phyloP scores from a whole-genome alignment of 2,113 vertebrate species.

The Sinocyclocheilus anshuiensis region DNA sequence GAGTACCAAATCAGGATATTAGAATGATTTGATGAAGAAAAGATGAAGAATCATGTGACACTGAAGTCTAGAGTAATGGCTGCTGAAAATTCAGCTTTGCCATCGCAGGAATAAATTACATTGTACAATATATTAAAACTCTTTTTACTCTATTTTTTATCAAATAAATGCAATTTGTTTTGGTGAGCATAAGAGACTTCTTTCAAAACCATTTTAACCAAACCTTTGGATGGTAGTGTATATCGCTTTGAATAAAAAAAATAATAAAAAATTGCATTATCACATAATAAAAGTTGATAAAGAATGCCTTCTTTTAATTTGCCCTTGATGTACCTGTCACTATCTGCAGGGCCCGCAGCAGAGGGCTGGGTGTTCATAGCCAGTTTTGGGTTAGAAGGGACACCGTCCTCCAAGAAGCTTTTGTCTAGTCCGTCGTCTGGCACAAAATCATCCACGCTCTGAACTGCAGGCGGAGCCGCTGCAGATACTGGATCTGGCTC shows the following conservation, averaged over 20 bases:
- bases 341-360: slow-evolving; percentile 68
- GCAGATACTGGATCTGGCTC: slow-evolving; percentile 67
- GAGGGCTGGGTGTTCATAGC: slow-evolving; percentile 53
- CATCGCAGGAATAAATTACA: too few species aligned
- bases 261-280: too few species aligned
- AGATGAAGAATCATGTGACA: too few species aligned
- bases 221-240: neutral
- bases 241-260: too few species aligned
- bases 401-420: slow-evolving; percentile 88
- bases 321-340: slow-evolving; percentile 82
- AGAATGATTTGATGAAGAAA: too few species aligned
- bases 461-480: slow-evolving; percentile 68
- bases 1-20: too few species aligned
- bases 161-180: neutral
- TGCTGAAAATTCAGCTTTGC: too few species aligned
- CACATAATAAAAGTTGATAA: neutral
- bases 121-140: neutral
- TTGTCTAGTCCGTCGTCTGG: slow-evolving; percentile 89
- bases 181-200: neutral
- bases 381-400: slow-evolving; percentile 55
- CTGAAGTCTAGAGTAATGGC: too few species aligned
- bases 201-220: neutral
- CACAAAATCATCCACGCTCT: slow-evolving; percentile 90
- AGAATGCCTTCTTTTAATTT: neutral
- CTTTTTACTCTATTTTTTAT: neutral